Percentiles rank a stretch among this genome's conserved stretches.
phyloP scores from a whole-genome alignment of 2,113 vertebrate genomes.

The Chaenocephalus aceratus region DNA sequence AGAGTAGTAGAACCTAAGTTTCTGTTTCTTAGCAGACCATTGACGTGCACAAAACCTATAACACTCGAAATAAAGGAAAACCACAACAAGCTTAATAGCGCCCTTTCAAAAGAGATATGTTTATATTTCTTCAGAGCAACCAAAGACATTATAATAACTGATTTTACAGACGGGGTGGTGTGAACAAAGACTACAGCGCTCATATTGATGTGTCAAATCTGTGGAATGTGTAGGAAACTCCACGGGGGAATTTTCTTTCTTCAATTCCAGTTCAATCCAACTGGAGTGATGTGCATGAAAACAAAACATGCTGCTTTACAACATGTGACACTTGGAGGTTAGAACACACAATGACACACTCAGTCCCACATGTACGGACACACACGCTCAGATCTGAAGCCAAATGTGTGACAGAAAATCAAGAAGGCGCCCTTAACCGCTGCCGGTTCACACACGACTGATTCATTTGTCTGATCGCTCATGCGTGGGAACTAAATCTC shows the following conservation, averaged over 20 bases:
- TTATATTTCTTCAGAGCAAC: neutral
- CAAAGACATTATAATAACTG: neutral
- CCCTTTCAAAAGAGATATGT: neutral
- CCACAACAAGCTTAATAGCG: too few relatives aligned
- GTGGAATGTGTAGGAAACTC: slow-evolving; percentile 3
- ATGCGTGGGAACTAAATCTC: neutral
- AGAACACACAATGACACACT: neutral
- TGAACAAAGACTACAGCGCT: neutral
- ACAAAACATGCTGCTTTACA: neutral
- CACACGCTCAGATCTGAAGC: neutral
- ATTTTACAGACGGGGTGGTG: neutral
- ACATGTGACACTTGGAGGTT: neutral
- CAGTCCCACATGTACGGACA: neutral
- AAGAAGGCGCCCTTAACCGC: slow-evolving; percentile 1
- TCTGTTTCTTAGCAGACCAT: too few relatives aligned
- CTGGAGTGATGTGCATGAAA: neutral
- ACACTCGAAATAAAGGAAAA: too few relatives aligned
- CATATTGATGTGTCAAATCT: slow-evolving; percentile 19
- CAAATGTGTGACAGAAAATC: slow-evolving; percentile 13
- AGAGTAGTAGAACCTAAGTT: too few relatives aligned
- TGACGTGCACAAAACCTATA: too few relatives aligned
- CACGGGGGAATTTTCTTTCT: slow-evolving; percentile 3
- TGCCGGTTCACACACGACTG: neutral
- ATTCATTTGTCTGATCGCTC: slow-evolving; percentile 41
- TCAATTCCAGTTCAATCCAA: neutral